A percentile compares a stretch with the other conserved stretches of the same genome.
These are phyloP conservation scores for Troilus luridus DNA, from an alignment of 2,888 invertebrate species.

Conservation along the genomic window DNA sequence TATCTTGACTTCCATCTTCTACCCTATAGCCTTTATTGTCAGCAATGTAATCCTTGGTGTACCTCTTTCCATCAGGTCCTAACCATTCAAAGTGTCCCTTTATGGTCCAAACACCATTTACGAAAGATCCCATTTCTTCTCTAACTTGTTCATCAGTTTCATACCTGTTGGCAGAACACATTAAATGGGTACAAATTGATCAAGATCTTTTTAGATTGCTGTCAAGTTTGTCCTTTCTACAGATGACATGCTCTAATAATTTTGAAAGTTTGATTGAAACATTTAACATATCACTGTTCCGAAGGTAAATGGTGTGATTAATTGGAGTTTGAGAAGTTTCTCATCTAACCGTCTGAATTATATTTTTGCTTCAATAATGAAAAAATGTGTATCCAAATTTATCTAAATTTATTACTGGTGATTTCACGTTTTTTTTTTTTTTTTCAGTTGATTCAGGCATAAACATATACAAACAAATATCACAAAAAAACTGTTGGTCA, in stretches of 20 bases:
- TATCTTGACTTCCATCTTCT: background rate
- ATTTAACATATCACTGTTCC: too few relatives aligned
- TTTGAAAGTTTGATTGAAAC: too few relatives aligned
- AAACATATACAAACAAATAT: too few relatives aligned
- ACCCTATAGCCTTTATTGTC: constrained; percentile 31
- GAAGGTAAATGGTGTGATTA: too few relatives aligned
- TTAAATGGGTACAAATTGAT: background rate
- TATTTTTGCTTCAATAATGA: too few relatives aligned
- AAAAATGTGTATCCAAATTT: too few relatives aligned
- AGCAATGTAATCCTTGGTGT: background rate
- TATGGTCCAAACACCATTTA: constrained; percentile 25
- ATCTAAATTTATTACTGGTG: too few relatives aligned
- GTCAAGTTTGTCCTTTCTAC: background rate
- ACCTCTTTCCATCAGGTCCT: background rate
- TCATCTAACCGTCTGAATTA: too few relatives aligned
- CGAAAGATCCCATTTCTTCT: constrained; percentile 14
- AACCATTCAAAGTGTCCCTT: background rate
- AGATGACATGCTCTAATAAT: background rate
- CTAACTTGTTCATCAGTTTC: constrained; percentile 9
- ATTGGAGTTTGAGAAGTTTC: too few relatives aligned
- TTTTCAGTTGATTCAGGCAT: too few relatives aligned
- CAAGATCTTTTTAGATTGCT: background rate
- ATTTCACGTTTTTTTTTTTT: too few relatives aligned
- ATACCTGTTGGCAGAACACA: background rate
- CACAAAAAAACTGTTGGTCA: too few relatives aligned